Evolutionary conservation across 2,113 vertebrate genomes (phyloP), one percentile per base, ranked within the genome.

Genomic region (Caranx melampygus): DNA sequence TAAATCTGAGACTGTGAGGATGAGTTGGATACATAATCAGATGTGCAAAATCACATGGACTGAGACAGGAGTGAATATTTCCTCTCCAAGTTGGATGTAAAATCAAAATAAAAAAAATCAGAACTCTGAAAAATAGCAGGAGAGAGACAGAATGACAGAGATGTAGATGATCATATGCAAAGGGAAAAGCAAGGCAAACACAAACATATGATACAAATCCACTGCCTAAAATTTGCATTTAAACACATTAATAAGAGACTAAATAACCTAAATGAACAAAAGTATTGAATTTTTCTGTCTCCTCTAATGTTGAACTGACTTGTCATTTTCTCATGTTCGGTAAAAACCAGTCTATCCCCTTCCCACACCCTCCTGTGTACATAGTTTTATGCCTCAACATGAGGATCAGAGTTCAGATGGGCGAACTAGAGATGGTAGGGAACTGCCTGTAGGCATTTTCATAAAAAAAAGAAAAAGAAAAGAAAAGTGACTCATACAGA

Each of bases 101-200:
- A 72, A 58, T 68, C 26, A 69, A 63, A 72, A 69, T 20, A 62
- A 18, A 76, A 66, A 73, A 66, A 73, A 78, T n/a, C n/a, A n/a
- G n/a, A n/a, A n/a, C n/a, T n/a, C n/a, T n/a, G n/a, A 26, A 31
- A 79, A 34, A 72, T 14, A 66, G 40, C 2, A 5, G 75, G 47
- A 52, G 45, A 5, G 6, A 37, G 62, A 58, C 21, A 2, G 37
- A 52, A 44, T 20, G 45, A 73, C 14, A n/a, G 72, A 10, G 57
- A 64, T 54, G 68, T 3, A 33, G 26, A 52, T n/a, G 58, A 52
- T 78, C 40, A 52, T 58, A 54, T 72, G 33, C 1, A 14, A 57
- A 51, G 26, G 52, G 2, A 66, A 67, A 86, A 65, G 70, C 34
- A 64, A 57, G 35, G 7, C 35, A 37, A 37, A 5, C 15, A 49